A percentile compares a stretch with the other conserved stretches of the same genome.
These are phyloP conservation scores for Tinamus guttatus DNA, from an alignment of 2,113 vertebrate genomes.

Conservation along the genomic window DNA sequence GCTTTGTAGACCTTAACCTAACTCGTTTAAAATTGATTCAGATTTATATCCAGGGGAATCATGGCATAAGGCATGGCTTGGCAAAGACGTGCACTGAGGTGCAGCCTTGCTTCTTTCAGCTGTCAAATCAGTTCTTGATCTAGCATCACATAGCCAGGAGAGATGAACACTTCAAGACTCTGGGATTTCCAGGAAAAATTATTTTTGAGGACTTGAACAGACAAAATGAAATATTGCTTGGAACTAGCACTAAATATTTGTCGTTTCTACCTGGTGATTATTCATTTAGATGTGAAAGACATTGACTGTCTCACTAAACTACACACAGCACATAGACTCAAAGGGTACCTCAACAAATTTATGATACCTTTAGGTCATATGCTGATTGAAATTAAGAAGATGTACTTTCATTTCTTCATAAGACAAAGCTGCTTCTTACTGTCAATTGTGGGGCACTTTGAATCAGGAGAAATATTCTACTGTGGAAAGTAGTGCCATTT, in stretches of 20 bases:
- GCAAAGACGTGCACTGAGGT: background rate
- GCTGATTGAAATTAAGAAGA: background rate
- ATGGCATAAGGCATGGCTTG: background rate
- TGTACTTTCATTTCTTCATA: background rate
- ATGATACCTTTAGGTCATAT: background rate
- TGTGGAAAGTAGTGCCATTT: background rate
- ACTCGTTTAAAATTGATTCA: background rate
- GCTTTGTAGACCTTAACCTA: background rate
- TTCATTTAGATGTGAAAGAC: background rate
- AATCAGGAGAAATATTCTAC: background rate
- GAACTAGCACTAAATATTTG: background rate
- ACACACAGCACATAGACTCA: background rate
- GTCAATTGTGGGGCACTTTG: background rate
- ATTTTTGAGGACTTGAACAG: conserved; percentile 2
- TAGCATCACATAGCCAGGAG: background rate
- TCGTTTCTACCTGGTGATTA: background rate
- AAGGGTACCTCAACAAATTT: background rate
- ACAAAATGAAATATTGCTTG: conserved; percentile 13
- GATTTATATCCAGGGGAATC: background rate
- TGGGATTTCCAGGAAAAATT: background rate
- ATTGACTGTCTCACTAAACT: background rate
- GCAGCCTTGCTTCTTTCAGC: background rate
- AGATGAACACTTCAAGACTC: background rate
- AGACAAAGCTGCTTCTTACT: background rate
- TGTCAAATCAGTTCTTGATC: background rate